Base-by-base conservation (phyloP, 2,797 vertebrate species). In the Sebastes baramenuke region DNA sequence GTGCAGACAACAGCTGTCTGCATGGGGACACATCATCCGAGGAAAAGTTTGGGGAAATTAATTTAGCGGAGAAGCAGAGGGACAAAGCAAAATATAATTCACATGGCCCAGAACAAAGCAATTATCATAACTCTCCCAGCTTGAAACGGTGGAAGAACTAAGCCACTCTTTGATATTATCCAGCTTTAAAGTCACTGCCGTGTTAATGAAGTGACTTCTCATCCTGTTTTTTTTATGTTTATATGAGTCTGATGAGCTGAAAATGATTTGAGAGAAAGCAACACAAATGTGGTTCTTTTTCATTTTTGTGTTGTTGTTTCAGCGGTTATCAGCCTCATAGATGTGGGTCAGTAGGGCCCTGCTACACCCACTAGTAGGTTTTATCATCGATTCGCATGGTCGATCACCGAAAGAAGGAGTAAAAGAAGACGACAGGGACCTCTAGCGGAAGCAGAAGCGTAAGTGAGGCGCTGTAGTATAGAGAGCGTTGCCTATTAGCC, bases 101-200 rank as follows among this genome's bases (percentile, higher is more conserved):
- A 32, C n/a, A 27, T n/a, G 9, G 46, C 42, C 24, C 5, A 18
- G 70, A 85, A 70, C n/a, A 72, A 74, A 77, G 38, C 54, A 70
- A 80, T 82, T 71, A 61, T 71, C 56, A 59, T 6, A 22, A 59
- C 22, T 58, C 7, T n/a, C 61, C 52, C 32, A 65, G 74, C 68
- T 59, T 71, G 72, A 69, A 72, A 64, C 56, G 11, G 20, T 38
- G 38, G 38, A 38, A 38, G 13, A 60, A 72, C 72, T 61, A 75
- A 80, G 30, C 12, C 20, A 2, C 36, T 52, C 67, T 74, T 77
- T 82, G 58, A 77, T 77, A 67, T 36, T 1, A 32, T 46, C 46
- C 6, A 5, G 32, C 32, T 54, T 55, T 52, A 49, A 81, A 58
- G 55, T 11, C 2, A 22, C 78, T 2, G 49, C 24, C 2, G 14